phyloP scores from a whole-genome alignment of 2,113 vertebrate genomes.

The Recurvirostra avosetta region DNA sequence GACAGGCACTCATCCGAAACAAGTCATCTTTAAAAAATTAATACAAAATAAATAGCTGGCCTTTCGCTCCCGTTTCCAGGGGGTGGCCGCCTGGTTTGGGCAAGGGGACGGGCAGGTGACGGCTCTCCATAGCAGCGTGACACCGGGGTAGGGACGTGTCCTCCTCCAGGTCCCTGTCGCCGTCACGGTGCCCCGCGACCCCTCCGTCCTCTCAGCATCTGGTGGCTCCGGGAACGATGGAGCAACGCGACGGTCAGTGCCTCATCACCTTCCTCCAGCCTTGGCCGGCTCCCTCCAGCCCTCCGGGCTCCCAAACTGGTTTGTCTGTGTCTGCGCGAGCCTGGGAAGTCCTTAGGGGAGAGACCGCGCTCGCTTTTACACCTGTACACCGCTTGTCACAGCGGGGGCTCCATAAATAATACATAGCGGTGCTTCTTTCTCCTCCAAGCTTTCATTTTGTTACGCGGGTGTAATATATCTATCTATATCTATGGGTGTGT shows the following conservation, averaged over 20 bases:
- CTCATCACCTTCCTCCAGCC: too few relatives aligned
- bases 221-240: rapidly evolving
- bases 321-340: neutral
- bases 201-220: neutral
- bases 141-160: neutral
- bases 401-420: neutral
- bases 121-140: rapidly evolving
- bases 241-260: rapidly evolving
- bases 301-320: neutral
- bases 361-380: neutral
- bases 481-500: rapidly evolving
- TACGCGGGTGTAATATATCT: neutral
- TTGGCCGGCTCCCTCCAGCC: neutral
- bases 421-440: neutral
- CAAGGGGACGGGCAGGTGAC: neutral
- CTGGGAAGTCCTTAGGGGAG: neutral
- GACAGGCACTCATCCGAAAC: constrained; percentile 39
- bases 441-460: neutral
- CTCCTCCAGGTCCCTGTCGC: neutral
- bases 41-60: constrained; percentile 26
- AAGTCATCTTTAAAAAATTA: constrained; percentile 54
- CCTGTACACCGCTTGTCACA: neutral
- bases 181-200: rapidly evolving
- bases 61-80: neutral
- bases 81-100: neutral